phyloP scores from a whole-genome alignment of 2,113 vertebrate genomes.

The Anolis carolinensis region DNA sequence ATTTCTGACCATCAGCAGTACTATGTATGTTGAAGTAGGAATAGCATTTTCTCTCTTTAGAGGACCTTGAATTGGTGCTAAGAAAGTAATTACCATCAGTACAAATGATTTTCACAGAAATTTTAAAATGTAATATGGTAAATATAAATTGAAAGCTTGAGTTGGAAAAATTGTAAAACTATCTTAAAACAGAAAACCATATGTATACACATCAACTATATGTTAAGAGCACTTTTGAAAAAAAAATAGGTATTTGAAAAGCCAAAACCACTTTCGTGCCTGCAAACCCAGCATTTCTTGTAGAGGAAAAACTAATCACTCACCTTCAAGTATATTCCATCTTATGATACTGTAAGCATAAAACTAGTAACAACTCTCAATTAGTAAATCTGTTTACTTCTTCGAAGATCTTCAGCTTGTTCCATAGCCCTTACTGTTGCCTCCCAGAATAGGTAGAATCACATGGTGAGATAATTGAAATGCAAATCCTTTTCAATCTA shows the following conservation, averaged over 20 bases:
- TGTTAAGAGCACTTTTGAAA: background rate
- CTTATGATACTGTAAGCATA: background rate
- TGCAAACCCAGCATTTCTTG: background rate
- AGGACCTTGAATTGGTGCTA: background rate
- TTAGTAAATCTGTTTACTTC: conserved; percentile 18
- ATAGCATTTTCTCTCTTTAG: background rate
- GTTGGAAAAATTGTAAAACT: background rate
- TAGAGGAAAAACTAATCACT: conserved; percentile 18
- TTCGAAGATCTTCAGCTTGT: background rate
- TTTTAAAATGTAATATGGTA: background rate
- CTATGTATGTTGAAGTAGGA: background rate
- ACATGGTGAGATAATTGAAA: conserved; percentile 52
- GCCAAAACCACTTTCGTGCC: background rate
- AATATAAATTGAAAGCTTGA: background rate
- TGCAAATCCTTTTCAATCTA: conserved; percentile 56
- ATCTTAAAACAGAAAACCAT: background rate
- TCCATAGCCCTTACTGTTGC: background rate
- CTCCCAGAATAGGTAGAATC: conserved; percentile 54
- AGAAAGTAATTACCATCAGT: background rate
- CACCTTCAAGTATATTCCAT: conserved; percentile 48
- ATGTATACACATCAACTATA: background rate
- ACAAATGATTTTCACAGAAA: background rate
- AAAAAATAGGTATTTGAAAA: background rate
- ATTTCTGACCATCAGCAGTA: background rate
- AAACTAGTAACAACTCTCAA: background rate